Percentiles rank a stretch among this genome's conserved stretches.
Evolutionary conservation across 2,888 invertebrate species (phyloP).

Genomic region (Tanaodytes sp.): DNA sequence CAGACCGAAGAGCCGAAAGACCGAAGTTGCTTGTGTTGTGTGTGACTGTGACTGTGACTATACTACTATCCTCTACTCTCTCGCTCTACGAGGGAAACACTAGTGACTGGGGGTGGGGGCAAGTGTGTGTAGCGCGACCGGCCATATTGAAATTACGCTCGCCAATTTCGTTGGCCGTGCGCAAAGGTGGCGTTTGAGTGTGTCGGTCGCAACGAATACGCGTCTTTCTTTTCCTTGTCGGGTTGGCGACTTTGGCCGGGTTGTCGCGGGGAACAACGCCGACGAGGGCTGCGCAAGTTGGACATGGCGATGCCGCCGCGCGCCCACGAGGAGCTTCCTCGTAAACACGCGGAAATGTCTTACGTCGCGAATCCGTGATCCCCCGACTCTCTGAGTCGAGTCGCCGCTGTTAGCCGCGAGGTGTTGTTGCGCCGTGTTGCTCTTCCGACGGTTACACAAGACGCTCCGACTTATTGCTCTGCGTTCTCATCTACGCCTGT

Average conservation of each 20-base stretch:
- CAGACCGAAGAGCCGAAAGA: too few species aligned
- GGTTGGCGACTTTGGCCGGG: neutral
- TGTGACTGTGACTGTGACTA: too few species aligned
- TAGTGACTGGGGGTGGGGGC: conserved; percentile 3
- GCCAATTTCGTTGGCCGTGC: conserved; percentile 24
- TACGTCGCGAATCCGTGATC: conserved; percentile 10
- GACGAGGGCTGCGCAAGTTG: neutral
- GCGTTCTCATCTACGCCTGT: too few species aligned
- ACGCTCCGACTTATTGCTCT: conserved; percentile 4
- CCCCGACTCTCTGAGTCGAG: neutral
- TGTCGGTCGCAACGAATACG: conserved; percentile 5
- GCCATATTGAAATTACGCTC: conserved; percentile 39
- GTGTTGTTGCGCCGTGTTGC: conserved; percentile 7
- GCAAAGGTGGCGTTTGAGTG: conserved; percentile 22
- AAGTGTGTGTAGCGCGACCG: conserved; percentile 23
- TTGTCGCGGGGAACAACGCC: neutral
- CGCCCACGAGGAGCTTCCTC: conserved; percentile 4
- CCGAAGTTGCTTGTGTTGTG: too few species aligned
- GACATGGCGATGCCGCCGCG: conserved; percentile 8
- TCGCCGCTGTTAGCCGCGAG: neutral
- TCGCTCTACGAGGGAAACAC: conserved; percentile 5
- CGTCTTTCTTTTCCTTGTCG: conserved; percentile 10
- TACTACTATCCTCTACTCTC: too few species aligned
- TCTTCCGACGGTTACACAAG: conserved; percentile 15
- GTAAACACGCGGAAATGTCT: conserved; percentile 29